Percentiles rank a stretch among this genome's conserved stretches.
phyloP scores from a whole-genome alignment of 2,113 vertebrate genomes.

The Vidua macroura region DNA sequence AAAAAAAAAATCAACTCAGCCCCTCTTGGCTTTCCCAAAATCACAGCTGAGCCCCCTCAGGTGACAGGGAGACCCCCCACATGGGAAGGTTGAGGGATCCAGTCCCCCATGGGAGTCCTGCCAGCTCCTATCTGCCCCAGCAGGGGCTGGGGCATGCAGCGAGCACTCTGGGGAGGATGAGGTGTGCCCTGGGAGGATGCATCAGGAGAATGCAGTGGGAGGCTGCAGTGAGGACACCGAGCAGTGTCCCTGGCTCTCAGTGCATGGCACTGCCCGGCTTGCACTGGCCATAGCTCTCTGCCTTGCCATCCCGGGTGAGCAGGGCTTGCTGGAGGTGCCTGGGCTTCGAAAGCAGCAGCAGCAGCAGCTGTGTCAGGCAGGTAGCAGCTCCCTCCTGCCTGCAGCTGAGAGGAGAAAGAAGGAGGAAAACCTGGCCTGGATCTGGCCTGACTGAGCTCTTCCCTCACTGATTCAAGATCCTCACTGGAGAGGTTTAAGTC shows the following conservation, averaged over 20 bases:
- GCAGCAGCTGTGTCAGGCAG: constrained; percentile 8
- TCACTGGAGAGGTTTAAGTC: background rate
- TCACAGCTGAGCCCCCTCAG: background rate
- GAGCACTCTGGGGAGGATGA: background rate
- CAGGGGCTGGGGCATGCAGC: background rate
- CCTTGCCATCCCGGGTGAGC: background rate
- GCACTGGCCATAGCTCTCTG: background rate
- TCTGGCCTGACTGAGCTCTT: background rate
- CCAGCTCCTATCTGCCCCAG: background rate
- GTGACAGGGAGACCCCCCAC: background rate
- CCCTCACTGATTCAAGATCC: background rate
- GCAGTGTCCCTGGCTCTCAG: background rate
- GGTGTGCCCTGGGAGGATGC: background rate
- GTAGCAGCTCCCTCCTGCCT: constrained; percentile 35
- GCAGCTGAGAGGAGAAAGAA: background rate
- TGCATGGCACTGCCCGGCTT: fast-evolving
- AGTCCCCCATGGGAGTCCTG: fast-evolving
- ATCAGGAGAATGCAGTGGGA: background rate
- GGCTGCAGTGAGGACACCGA: background rate
- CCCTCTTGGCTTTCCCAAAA: background rate
- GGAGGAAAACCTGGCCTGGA: constrained; percentile 45
- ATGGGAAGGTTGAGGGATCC: background rate
- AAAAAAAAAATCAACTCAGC: background rate
- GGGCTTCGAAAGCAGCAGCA: background rate
- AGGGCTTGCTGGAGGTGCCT: background rate